A percentile compares a stretch with the other conserved stretches of the same genome.
These are phyloP conservation scores for Dermolepida albohirtum DNA, from an alignment of 2,888 invertebrate genomes.

Conservation along the genomic window DNA sequence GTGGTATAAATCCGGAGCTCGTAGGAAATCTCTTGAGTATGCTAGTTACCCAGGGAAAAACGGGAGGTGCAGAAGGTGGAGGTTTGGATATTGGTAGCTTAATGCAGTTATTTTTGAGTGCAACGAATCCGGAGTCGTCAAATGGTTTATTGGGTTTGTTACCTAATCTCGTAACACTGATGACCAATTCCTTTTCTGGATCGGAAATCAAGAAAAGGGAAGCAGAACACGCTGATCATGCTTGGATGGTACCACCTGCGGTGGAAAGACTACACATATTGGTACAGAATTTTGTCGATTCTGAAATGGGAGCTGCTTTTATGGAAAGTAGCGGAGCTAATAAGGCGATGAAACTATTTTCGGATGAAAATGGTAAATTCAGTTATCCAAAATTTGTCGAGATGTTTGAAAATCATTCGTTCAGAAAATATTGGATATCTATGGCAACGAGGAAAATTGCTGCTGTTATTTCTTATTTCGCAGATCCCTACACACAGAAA, in stretches of 20 bases:
- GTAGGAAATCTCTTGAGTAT: slow-evolving; percentile 71
- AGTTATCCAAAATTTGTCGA: slow-evolving; percentile 80
- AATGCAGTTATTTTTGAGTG: slow-evolving; percentile 5
- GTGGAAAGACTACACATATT: slow-evolving; percentile 77
- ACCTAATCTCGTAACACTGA: slow-evolving; percentile 71
- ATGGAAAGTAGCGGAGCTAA: slow-evolving; percentile 81
- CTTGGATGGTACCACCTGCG: slow-evolving; percentile 78
- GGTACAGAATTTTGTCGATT: slow-evolving; percentile 84
- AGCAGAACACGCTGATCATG: slow-evolving; percentile 76
- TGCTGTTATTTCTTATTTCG: slow-evolving; percentile 78
- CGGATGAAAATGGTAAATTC: slow-evolving; percentile 76
- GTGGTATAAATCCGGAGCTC: slow-evolving; percentile 70
- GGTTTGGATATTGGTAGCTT: slow-evolving; percentile 43
- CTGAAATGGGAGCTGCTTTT: slow-evolving; percentile 79
- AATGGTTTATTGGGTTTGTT: slow-evolving; percentile 57
- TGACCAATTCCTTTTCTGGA: slow-evolving; percentile 63
- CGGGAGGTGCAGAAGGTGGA: slow-evolving; percentile 24
- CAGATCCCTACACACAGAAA: slow-evolving; percentile 81
- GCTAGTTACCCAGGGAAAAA: slow-evolving; percentile 63
- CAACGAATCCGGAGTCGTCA: neutral
- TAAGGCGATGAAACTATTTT: slow-evolving; percentile 76
- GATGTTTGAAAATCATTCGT: slow-evolving; percentile 83
- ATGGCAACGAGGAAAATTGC: slow-evolving; percentile 80
- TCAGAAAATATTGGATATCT: slow-evolving; percentile 84
- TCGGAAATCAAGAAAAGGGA: slow-evolving; percentile 72